Percentiles rank a stretch among this genome's conserved stretches.
Evolutionary conservation across 2,797 vertebrate genomes (phyloP).

Genomic region (Varecia variegata): DNA sequence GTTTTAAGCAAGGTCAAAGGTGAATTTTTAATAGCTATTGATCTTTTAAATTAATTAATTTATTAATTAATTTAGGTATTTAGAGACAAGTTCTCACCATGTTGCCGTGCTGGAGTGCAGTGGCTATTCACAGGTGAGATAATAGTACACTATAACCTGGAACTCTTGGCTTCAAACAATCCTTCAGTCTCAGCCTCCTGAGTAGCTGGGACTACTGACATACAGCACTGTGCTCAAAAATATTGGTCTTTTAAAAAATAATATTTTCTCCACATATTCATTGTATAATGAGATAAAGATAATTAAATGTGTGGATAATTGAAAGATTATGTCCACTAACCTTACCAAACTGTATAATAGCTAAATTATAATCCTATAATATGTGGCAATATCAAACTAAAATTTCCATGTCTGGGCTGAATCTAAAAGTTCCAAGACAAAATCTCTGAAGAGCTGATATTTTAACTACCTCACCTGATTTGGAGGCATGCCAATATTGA

Average conservation of each 20-base stretch:
- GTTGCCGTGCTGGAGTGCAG: neutral
- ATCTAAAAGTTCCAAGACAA: neutral
- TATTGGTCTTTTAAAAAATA: neutral
- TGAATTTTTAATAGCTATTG: neutral
- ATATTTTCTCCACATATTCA: neutral
- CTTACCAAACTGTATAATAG: neutral
- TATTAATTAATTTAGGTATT: neutral
- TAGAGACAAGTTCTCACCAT: neutral
- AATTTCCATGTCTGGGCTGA: neutral
- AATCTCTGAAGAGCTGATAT: neutral
- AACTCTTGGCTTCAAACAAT: neutral
- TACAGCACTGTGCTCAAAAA: neutral
- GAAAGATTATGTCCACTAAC: neutral
- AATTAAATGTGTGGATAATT: neutral
- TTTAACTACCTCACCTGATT: neutral
- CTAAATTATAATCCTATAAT: neutral
- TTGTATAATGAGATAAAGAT: neutral
- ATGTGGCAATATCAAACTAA: neutral
- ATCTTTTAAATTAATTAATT: neutral
- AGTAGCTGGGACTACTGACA: neutral
- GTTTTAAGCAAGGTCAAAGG: neutral
- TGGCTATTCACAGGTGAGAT: neutral
- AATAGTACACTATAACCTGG: neutral
- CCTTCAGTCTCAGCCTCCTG: neutral
- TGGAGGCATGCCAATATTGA: neutral